A percentile compares a stretch with the other conserved stretches of the same genome.
These are phyloP conservation scores for Sorex maritimensis DNA, from an alignment of 2,797 vertebrate genomes.

Conservation along the genomic window DNA sequence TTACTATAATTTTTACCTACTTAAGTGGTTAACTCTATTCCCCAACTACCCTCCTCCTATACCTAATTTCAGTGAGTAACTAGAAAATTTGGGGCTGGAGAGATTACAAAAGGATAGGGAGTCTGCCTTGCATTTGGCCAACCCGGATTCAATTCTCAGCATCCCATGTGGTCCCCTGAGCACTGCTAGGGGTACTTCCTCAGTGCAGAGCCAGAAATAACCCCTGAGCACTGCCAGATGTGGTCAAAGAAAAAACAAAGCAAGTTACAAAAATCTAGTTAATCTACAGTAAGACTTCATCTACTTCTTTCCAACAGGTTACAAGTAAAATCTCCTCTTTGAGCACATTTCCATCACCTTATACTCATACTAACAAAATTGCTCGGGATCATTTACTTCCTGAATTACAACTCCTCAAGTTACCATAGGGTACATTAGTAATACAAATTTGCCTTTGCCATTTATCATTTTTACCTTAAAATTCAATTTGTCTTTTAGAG, in stretches of 20 bases:
- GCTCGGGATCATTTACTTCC: slow-evolving; percentile 1
- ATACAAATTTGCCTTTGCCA: slow-evolving; percentile 25
- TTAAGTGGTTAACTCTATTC: slow-evolving; percentile 34
- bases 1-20: background rate
- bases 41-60: background rate
- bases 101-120: no score
- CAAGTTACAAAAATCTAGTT: slow-evolving; percentile 46
- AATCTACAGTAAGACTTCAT: slow-evolving; percentile 27
- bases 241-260: background rate
- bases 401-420: slow-evolving; percentile 40
- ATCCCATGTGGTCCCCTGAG: no score
- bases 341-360: slow-evolving; percentile 32
- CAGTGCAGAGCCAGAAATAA: no score
- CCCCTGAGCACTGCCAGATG: no score
- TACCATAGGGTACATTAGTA: background rate
- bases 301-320: slow-evolving; percentile 6
- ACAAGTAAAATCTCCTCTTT: background rate
- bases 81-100: background rate
- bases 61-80: background rate
- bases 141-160: no score
- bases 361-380: background rate
- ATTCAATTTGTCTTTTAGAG: slow-evolving; percentile 42
- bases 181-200: no score
- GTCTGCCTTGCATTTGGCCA: no score
- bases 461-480: slow-evolving; percentile 52